Conservation (phyloP, 2,113 vertebrate species). For the Potamarius usumacintae region DNA sequence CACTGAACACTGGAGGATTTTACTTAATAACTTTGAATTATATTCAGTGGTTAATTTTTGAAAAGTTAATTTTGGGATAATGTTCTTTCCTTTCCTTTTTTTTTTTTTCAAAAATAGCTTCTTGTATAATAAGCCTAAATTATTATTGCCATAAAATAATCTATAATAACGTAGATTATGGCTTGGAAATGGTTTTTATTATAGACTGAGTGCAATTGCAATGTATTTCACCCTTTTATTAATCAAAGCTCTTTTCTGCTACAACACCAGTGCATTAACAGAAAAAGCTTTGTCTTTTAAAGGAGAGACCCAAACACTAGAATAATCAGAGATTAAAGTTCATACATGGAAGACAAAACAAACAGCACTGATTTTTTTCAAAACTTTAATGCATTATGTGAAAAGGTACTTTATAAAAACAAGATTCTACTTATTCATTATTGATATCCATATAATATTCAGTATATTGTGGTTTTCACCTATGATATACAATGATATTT, state of each 20-base stretch:
- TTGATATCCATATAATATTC: not conserved
- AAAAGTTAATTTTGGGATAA: not conserved
- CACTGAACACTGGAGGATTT: not conserved
- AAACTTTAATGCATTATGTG: not conserved
- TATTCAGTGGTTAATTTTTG: not conserved
- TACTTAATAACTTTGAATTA: not conserved
- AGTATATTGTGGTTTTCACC: not conserved
- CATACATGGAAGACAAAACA: not conserved
- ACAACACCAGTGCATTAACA: not conserved
- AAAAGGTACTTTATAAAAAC: not conserved
- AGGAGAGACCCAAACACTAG: not conserved
- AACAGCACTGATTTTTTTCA: not conserved
- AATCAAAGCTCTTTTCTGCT: not conserved
- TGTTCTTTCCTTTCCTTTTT: not conserved
- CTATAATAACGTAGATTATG: not conserved
- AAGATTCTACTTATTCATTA: conserved; percentile 2
- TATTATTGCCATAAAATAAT: not conserved
- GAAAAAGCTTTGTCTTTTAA: not conserved
- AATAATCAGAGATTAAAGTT: not conserved
- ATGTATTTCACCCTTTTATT: not conserved
- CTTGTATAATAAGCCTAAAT: not conserved
- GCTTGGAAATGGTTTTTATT: not conserved
- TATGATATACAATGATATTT: not conserved
- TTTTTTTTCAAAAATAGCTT: not conserved
- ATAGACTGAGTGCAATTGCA: not conserved